phyloP scores from a whole-genome alignment of 2,113 vertebrate species.

The Phasianus colchicus region DNA sequence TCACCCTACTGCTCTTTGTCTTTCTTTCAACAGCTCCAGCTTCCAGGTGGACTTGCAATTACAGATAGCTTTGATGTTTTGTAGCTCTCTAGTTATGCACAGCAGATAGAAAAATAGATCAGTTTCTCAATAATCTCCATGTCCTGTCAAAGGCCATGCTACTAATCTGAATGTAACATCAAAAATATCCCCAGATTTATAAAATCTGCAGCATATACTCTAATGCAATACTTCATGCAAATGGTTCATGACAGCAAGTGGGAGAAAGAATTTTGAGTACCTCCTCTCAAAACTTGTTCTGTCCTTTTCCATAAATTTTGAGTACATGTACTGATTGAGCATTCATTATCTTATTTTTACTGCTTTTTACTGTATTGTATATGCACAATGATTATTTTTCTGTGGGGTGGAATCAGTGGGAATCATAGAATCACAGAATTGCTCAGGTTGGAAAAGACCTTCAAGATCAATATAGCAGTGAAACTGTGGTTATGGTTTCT shows the following conservation, averaged over 20 bases:
- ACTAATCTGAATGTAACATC: background rate
- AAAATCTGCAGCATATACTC: background rate
- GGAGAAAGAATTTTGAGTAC: background rate
- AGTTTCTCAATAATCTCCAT: background rate
- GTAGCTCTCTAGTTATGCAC: background rate
- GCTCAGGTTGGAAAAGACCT: too few relatives aligned
- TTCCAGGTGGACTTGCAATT: background rate
- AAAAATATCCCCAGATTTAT: background rate
- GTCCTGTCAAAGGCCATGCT: background rate
- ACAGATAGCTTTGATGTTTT: background rate
- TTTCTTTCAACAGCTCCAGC: background rate
- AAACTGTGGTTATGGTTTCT: background rate
- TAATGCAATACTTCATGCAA: background rate
- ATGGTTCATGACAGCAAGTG: background rate
- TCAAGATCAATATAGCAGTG: background rate
- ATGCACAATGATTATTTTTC: background rate
- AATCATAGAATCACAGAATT: too few relatives aligned
- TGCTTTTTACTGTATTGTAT: rapidly evolving
- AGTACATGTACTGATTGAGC: background rate
- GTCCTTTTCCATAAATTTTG: background rate
- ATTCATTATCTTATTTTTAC: background rate
- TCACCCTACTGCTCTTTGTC: background rate
- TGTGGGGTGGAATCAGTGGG: background rate
- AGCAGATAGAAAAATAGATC: background rate
- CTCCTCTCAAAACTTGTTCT: background rate